Evolutionary conservation across 1,140 invertebrate genomes (phyloP).

Genomic region (Chironomus tepperi): DNA sequence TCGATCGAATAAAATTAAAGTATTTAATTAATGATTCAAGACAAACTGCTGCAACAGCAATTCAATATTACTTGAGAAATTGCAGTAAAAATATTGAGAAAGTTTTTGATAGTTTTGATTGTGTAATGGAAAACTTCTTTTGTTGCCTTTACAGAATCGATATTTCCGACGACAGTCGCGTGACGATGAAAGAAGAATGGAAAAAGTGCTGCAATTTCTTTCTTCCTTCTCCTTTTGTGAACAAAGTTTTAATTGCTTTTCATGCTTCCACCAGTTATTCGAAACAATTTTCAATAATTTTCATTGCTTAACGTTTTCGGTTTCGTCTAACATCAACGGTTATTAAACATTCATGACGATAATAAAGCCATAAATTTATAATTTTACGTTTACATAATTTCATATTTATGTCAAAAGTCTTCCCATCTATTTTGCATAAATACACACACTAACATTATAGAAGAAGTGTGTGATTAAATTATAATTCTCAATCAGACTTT

Average conservation of each 20-base stretch:
- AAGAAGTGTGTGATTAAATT: not conserved
- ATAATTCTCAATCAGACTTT: constrained; percentile 5
- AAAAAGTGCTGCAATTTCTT: not conserved
- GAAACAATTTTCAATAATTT: no score
- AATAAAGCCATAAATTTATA: not conserved
- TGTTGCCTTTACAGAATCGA: not conserved
- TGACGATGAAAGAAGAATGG: not conserved
- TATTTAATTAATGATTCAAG: no score
- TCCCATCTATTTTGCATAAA: not conserved
- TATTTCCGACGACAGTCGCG: not conserved
- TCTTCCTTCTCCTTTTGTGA: not conserved
- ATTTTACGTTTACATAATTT: not conserved
- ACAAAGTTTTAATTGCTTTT: constrained; percentile 4
- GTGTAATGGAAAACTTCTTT: not conserved
- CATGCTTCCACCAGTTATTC: not conserved
- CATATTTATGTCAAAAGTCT: not conserved
- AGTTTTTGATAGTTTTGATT: not conserved
- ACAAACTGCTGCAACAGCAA: no score
- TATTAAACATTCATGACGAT: no score
- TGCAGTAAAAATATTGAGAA: not conserved
- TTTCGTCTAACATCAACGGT: not conserved
- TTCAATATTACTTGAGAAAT: no score
- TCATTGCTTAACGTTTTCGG: not conserved
- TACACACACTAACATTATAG: not conserved
- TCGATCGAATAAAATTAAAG: no score